Conservation (phyloP, 2,888 invertebrate species). For the Mimas tiliae region DNA sequence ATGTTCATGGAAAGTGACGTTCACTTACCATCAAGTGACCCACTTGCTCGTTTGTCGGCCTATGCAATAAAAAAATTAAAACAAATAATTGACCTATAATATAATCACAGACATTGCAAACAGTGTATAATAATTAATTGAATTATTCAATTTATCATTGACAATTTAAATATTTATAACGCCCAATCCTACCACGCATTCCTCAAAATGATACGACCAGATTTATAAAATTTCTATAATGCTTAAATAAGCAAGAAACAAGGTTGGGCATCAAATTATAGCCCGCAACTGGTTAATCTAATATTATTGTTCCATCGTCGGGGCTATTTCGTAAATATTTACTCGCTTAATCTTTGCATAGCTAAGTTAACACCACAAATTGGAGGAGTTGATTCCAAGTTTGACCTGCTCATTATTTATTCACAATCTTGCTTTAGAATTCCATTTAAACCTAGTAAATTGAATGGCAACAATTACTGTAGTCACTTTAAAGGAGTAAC, state of each 20-base stretch:
- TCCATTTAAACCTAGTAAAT: not conserved
- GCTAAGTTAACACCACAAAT: conserved; percentile 26
- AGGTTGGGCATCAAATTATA: not conserved
- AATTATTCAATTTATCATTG: too few species aligned
- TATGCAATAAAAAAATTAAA: too few species aligned
- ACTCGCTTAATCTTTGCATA: conserved; percentile 21
- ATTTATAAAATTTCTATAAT: not conserved
- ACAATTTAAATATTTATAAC: too few species aligned
- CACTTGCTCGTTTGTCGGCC: too few species aligned
- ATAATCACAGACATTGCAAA: not conserved
- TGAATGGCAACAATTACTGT: not conserved
- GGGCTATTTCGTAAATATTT: conserved; percentile 29
- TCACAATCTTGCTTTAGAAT: conserved; percentile 18
- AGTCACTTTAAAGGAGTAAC: not conserved
- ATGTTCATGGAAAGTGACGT: too few species aligned
- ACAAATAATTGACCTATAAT: not conserved
- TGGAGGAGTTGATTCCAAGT: conserved; percentile 25
- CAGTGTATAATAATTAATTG: too few species aligned
- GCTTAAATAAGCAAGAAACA: conserved; percentile 5
- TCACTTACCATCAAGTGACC: too few species aligned
- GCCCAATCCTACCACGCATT: too few species aligned
- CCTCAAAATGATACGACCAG: not conserved
- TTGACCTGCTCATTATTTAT: conserved; percentile 28
- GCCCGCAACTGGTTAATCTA: conserved; percentile 4
- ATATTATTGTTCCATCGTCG: conserved; percentile 20